phyloP scores from a whole-genome alignment of 2,888 invertebrate species.

The Parapristionchus giblindavisi region DNA sequence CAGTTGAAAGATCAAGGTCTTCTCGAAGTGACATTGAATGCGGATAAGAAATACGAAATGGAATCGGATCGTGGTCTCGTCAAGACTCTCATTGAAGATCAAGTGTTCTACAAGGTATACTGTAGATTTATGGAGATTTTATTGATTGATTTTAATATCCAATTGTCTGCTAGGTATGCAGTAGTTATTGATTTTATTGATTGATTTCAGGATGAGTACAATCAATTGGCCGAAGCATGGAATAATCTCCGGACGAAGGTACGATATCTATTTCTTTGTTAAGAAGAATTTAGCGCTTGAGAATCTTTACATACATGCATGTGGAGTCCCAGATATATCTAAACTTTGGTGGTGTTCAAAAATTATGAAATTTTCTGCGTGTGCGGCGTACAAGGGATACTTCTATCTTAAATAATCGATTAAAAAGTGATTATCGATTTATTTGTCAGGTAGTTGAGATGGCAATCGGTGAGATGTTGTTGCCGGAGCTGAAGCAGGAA shows the following conservation, averaged over 20 bases:
- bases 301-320: too few species aligned
- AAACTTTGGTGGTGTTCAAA: too few species aligned
- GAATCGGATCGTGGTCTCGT: constrained; percentile 40
- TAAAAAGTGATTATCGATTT: too few species aligned
- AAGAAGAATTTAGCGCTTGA: too few species aligned
- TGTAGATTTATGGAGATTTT: not conserved
- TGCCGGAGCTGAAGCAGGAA: constrained; percentile 89
- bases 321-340: too few species aligned
- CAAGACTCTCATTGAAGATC: constrained; percentile 40
- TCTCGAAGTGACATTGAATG: not conserved
- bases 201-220: constrained; percentile 54
- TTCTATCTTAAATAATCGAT: too few species aligned
- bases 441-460: constrained; percentile 74
- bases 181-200: not conserved
- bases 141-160: constrained; percentile 4
- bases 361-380: too few species aligned
- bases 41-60: constrained; percentile 41
- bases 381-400: too few species aligned
- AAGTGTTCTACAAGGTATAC: constrained; percentile 44
- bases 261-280: too few species aligned
- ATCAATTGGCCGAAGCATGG: constrained; percentile 79
- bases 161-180: not conserved
- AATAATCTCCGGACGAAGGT: constrained; percentile 89
- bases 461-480: constrained; percentile 85
- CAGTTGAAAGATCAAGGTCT: not conserved